These are phyloP conservation scores for Plutella xylostella DNA, from an alignment of 2,888 invertebrate species.

Conservation along the genomic window DNA sequence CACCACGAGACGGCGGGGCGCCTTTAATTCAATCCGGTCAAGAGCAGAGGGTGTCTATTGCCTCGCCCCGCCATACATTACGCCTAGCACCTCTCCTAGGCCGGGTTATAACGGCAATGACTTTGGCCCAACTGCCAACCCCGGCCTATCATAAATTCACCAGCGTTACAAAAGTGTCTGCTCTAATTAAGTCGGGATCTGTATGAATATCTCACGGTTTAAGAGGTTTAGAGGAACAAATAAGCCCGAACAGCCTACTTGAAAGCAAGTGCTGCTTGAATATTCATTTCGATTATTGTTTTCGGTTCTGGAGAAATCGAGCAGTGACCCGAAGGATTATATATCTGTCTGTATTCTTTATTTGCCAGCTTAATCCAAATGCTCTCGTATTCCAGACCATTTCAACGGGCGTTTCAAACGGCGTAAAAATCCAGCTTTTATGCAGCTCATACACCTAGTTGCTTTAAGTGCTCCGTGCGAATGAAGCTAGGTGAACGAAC, in stretches of 20 bases:
- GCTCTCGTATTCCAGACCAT: too few relatives aligned
- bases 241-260: too few relatives aligned
- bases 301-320: too few relatives aligned
- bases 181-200: constrained; percentile 50
- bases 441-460: too few relatives aligned
- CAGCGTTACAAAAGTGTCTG: constrained; percentile 37
- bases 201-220: constrained; percentile 39
- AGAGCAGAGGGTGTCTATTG: constrained; percentile 42
- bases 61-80: constrained; percentile 43
- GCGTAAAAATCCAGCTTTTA: too few relatives aligned
- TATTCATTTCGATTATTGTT: too few relatives aligned
- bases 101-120: constrained; percentile 36
- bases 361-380: too few relatives aligned
- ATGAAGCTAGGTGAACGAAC: constrained; percentile 24
- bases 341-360: too few relatives aligned
- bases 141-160: constrained; percentile 37
- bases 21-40: constrained; percentile 47
- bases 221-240: constrained; percentile 1
- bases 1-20: constrained; percentile 52
- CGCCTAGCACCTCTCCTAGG: constrained; percentile 31
- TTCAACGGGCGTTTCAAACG: too few relatives aligned
- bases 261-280: too few relatives aligned
- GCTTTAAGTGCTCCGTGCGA: too few relatives aligned
- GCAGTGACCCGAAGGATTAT: too few relatives aligned
- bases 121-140: constrained; percentile 34